Conservation (phyloP, 2,888 invertebrate genomes). For the Lacanobia wlatinum region DNA sequence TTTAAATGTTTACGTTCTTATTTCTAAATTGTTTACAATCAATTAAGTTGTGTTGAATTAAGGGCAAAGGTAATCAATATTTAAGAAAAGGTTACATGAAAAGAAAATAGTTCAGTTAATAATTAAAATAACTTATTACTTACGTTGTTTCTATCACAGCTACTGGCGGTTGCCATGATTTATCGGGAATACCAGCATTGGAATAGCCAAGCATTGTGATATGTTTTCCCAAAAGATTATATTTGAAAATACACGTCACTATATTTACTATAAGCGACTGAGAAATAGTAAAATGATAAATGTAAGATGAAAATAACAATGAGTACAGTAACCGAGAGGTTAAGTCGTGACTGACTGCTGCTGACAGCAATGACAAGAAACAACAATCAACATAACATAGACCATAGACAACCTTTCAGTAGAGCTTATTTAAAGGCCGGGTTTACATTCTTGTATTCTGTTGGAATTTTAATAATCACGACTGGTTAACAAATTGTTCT, state of each 20-base stretch:
- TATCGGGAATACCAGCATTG: constrained; percentile 95
- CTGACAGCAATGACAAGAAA: too few species aligned
- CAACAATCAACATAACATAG: too few species aligned
- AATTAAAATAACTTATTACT: constrained; percentile 72
- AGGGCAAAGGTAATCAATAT: background rate
- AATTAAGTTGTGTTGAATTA: background rate
- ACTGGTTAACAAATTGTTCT: too few species aligned
- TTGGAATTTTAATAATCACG: too few species aligned
- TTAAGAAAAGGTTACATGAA: background rate
- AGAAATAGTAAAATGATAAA: background rate
- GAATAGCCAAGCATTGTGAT: constrained; percentile 86
- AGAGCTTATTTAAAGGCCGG: too few species aligned
- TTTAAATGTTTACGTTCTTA: background rate
- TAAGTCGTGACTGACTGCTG: background rate
- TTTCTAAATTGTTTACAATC: background rate
- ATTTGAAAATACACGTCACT: background rate
- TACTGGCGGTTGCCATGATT: constrained; percentile 96
- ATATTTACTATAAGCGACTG: background rate
- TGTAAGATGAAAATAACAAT: background rate
- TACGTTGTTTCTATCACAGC: constrained; percentile 96
- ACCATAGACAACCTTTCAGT: too few species aligned
- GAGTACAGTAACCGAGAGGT: too few species aligned
- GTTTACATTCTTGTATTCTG: too few species aligned
- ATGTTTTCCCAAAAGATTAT: background rate
- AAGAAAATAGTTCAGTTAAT: background rate